Evolutionary conservation across 2,888 invertebrate genomes (phyloP).

Genomic region (Drosophila affinis): DNA sequence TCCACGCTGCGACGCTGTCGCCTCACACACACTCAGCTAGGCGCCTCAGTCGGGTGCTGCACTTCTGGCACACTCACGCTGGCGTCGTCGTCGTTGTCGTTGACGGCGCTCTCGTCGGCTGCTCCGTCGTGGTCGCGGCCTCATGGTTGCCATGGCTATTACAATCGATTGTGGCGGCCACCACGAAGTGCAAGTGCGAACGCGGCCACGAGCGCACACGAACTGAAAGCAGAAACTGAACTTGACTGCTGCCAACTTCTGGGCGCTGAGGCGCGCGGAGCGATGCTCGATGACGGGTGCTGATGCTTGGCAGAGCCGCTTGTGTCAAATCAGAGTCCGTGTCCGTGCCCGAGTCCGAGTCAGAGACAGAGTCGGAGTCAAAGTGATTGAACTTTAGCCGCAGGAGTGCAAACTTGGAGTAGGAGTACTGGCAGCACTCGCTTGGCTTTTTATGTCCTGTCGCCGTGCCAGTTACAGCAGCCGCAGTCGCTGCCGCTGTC

Average conservation of each 20-base stretch:
- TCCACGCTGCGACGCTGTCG: slow-evolving; percentile 47
- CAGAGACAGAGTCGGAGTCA: slow-evolving; percentile 47
- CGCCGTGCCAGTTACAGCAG: slow-evolving; percentile 31
- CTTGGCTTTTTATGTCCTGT: slow-evolving; percentile 81
- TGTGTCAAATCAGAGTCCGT: neutral
- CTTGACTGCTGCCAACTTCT: slow-evolving; percentile 45
- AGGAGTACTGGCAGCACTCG: slow-evolving; percentile 80
- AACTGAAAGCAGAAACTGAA: slow-evolving; percentile 59
- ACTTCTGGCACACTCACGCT: slow-evolving; percentile 61
- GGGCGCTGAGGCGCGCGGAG: slow-evolving; percentile 25
- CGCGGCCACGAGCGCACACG: slow-evolving; percentile 73
- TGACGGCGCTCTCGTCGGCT: slow-evolving; percentile 8
- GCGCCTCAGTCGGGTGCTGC: slow-evolving; percentile 53
- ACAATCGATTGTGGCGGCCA: slow-evolving; percentile 58
- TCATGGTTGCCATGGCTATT: slow-evolving; percentile 61
- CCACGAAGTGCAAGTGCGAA: slow-evolving; percentile 59
- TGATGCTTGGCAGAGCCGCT: neutral
- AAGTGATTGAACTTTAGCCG: slow-evolving; percentile 68
- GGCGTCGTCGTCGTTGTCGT: slow-evolving; percentile 30
- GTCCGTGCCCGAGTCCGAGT: slow-evolving; percentile 32
- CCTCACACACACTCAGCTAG: slow-evolving; percentile 40
- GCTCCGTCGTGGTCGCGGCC: slow-evolving; percentile 9
- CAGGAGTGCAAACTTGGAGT: slow-evolving; percentile 80
- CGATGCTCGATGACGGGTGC: neutral
- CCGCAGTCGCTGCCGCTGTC: slow-evolving; percentile 22